These are phyloP conservation scores for Chironomus riparius DNA, from an alignment of 2,888 invertebrate genomes.

Conservation along the genomic window DNA sequence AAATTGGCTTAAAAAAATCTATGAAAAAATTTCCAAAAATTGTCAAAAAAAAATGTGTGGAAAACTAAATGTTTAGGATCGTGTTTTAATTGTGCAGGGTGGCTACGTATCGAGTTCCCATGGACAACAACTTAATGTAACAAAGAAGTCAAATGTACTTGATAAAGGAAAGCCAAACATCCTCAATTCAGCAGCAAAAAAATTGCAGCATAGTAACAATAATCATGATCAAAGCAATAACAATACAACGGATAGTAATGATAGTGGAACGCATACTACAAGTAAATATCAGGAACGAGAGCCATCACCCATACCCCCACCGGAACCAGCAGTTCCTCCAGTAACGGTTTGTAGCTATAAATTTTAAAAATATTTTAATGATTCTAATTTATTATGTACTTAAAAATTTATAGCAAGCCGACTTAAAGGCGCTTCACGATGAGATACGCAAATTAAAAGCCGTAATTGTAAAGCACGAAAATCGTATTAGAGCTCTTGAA, in stretches of 20 bases:
- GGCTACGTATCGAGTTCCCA: slow-evolving; percentile 50
- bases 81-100: slow-evolving; percentile 57
- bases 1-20: neutral
- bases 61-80: slow-evolving; percentile 48
- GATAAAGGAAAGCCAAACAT: slow-evolving; percentile 47
- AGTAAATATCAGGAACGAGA: neutral
- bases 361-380: slow-evolving; percentile 9
- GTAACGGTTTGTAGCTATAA: slow-evolving; percentile 38
- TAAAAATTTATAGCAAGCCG: slow-evolving; percentile 52
- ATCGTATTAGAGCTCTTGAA: slow-evolving; percentile 45
- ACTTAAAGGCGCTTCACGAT: slow-evolving; percentile 74
- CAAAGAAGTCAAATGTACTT: slow-evolving; percentile 72
- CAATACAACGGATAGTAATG: slow-evolving; percentile 31
- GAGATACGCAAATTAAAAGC: slow-evolving; percentile 87
- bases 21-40: neutral
- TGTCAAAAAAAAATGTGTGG: neutral
- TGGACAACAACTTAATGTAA: slow-evolving; percentile 55
- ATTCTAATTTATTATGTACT: neutral
- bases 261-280: neutral
- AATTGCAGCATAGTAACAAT: neutral
- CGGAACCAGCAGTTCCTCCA: slow-evolving; percentile 31
- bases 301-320: slow-evolving; percentile 31
- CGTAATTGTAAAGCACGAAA: slow-evolving; percentile 91
- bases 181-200: neutral
- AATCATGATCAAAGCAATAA: slow-evolving; percentile 29